Conservation (phyloP, 2,797 vertebrate species). For the Clarias platycephalus region DNA sequence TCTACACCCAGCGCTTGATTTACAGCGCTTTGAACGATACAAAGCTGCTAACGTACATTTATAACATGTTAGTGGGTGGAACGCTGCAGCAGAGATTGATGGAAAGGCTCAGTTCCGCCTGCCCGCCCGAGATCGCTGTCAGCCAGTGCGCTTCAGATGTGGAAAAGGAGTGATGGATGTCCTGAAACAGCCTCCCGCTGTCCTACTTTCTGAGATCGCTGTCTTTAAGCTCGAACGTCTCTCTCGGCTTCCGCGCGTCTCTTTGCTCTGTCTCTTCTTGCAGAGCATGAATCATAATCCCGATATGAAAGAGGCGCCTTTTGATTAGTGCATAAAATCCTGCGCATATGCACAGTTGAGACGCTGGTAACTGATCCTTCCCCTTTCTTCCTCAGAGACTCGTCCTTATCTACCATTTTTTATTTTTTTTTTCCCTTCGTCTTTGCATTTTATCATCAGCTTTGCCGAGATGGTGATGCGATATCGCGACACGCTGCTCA, state of each 20-base stretch:
- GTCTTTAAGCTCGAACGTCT: constrained; percentile 15
- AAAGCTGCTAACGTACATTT: constrained; percentile 36
- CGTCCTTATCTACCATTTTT: constrained; percentile 59
- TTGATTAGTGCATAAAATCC: constrained; percentile 69
- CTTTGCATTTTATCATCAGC: constrained; percentile 67
- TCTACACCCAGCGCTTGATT: constrained; percentile 34
- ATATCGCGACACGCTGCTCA: constrained; percentile 64
- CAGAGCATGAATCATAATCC: constrained; percentile 56
- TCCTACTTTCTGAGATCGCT: constrained; percentile 52
- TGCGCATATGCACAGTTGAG: constrained; percentile 63
- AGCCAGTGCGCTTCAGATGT: constrained; percentile 36
- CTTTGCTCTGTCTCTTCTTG: constrained; percentile 20
- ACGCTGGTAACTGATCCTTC: constrained; percentile 64
- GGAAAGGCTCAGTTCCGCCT: constrained; percentile 45
- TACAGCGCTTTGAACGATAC: constrained; percentile 26
- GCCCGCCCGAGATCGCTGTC: constrained; percentile 43
- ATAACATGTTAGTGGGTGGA: constrained; percentile 31
- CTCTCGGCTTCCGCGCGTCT: constrained; percentile 9
- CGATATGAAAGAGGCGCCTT: constrained; percentile 65
- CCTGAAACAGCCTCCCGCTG: constrained; percentile 57
- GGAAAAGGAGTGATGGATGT: constrained; percentile 58
- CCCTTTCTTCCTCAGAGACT: constrained; percentile 46
- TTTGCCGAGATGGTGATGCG: constrained; percentile 61
- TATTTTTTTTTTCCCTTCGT: constrained; percentile 41
- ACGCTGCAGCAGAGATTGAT: constrained; percentile 44